Percentiles rank a stretch among this genome's conserved stretches.
phyloP scores from a whole-genome alignment of 2,113 vertebrate species.

The Amazona guildingii region DNA sequence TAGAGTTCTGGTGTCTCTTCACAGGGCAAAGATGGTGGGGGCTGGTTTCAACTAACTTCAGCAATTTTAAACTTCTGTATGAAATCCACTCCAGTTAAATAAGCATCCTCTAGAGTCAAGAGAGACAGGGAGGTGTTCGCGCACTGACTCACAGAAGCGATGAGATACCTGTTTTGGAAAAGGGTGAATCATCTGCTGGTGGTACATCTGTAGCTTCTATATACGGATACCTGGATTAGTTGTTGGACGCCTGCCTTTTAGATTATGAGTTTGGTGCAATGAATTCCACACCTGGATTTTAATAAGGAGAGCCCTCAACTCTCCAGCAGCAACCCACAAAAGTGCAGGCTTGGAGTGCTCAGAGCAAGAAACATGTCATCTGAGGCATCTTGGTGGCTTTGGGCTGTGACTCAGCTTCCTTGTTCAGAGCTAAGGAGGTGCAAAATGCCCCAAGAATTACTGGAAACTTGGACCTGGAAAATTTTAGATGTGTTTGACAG shows the following conservation, averaged over 20 bases:
- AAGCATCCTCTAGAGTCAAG: not conserved
- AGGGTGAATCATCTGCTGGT: conserved; percentile 30
- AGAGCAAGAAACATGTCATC: not conserved
- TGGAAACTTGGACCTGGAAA: not conserved
- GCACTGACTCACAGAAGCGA: conserved; percentile 29
- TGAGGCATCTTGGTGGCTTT: not conserved
- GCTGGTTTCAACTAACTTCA: conserved; percentile 2
- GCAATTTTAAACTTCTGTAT: not conserved
- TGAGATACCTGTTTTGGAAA: conserved; percentile 14
- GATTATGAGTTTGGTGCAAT: not conserved
- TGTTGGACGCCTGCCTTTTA: not conserved
- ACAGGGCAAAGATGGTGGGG: not conserved
- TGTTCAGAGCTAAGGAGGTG: not conserved
- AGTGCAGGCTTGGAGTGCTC: not conserved
- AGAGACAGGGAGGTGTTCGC: not conserved
- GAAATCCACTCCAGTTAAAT: conserved; percentile 26
- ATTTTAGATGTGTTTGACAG: not conserved
- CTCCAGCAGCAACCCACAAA: not conserved
- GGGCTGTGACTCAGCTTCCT: not conserved
- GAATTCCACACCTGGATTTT: not conserved
- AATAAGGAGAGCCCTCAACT: not conserved
- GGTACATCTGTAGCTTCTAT: not conserved
- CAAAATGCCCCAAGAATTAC: not conserved
- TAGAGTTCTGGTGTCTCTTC: not conserved
- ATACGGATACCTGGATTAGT: not conserved